These are phyloP conservation scores for Podarcis siculus DNA, from an alignment of 2,797 vertebrate genomes.

Conservation along the genomic window DNA sequence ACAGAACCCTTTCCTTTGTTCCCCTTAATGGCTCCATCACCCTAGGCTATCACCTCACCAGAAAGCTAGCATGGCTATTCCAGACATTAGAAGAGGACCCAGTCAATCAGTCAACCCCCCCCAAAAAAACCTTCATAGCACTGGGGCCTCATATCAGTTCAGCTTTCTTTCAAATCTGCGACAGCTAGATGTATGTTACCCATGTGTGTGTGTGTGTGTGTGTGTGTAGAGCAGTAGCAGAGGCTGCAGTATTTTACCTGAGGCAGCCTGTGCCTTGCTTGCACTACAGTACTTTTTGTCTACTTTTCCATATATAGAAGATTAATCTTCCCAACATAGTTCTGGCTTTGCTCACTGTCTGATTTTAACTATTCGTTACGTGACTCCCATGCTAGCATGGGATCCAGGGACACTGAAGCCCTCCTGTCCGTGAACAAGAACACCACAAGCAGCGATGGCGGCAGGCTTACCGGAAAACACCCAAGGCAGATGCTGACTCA, in stretches of 20 bases:
- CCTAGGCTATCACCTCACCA: no score
- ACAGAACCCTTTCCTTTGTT: no score
- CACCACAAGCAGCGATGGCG: not conserved
- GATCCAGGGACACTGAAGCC: not conserved
- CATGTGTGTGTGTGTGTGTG: not conserved
- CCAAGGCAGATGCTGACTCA: not conserved
- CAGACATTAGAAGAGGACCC: no score
- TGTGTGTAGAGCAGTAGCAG: not conserved
- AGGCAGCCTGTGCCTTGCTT: slow-evolving; percentile 2
- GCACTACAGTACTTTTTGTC: slow-evolving; percentile 14
- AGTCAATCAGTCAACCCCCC: no score
- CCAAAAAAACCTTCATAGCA: not conserved
- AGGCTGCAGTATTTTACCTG: not conserved
- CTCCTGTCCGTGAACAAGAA: slow-evolving; percentile 11
- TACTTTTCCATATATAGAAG: slow-evolving; percentile 38
- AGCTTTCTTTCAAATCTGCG: slow-evolving; percentile 11
- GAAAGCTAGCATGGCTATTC: no score
- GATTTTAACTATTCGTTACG: slow-evolving; percentile 28
- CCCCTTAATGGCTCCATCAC: no score
- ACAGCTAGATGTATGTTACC: not conserved
- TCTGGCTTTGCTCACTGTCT: slow-evolving; percentile 41
- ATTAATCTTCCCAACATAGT: not conserved
- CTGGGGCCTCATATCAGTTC: not conserved
- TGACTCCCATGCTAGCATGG: slow-evolving; percentile 11
- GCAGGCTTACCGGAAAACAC: not conserved